Conservation (phyloP, 2,888 invertebrate species). For the Ametastegia equiseti region DNA sequence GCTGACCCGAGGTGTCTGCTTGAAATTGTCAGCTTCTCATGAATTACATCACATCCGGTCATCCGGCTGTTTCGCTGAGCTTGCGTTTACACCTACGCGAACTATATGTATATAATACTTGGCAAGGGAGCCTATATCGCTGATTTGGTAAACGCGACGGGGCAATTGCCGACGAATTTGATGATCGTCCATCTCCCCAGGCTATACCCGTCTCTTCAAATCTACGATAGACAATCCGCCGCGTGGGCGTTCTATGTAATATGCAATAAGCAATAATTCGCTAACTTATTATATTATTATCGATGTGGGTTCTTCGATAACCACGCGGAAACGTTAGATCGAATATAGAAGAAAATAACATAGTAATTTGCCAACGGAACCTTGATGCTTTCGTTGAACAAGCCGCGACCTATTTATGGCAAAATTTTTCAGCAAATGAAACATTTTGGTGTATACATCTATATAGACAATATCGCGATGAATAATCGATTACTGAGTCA, state of each 20-base stretch:
- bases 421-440: too few species aligned
- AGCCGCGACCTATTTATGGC: too few species aligned
- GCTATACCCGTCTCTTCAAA: not conserved
- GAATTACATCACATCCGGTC: conserved; percentile 36
- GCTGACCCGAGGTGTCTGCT: conserved; percentile 31
- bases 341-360: not conserved
- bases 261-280: not conserved
- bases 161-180: conserved; percentile 11
- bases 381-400: too few species aligned
- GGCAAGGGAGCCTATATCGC: not conserved
- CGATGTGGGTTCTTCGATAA: not conserved
- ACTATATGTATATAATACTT: too few species aligned
- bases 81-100: not conserved
- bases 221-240: conserved; percentile 11
- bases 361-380: too few species aligned
- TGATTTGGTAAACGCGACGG: conserved; percentile 6
- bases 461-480: not conserved
- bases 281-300: not conserved
- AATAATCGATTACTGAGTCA: not conserved
- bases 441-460: too few species aligned
- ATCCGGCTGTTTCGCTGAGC: conserved; percentile 17
- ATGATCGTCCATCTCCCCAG: not conserved
- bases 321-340: not conserved
- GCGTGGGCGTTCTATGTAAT: not conserved
- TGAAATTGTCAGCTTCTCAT: conserved; percentile 30